These are phyloP conservation scores for Platyrinchus mystaceus DNA, from an alignment of 2,797 vertebrate genomes.

Conservation along the genomic window DNA sequence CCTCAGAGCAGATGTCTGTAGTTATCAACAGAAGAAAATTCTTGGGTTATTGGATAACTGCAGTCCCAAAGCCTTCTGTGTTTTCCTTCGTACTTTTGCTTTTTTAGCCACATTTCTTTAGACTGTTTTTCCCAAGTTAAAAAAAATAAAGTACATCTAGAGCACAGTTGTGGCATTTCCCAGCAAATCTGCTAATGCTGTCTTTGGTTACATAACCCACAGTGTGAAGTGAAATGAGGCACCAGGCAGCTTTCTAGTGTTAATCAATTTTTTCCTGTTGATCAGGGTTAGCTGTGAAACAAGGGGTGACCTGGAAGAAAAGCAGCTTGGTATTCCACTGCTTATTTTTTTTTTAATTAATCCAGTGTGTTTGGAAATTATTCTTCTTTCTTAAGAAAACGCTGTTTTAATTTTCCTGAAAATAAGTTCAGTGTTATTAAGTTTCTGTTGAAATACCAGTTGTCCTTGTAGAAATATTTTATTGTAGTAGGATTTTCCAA, in stretches of 20 bases:
- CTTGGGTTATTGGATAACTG: background rate
- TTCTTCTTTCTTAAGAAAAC: background rate
- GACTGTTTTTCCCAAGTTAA: background rate
- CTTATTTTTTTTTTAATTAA: background rate
- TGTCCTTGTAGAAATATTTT: background rate
- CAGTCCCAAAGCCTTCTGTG: fast-evolving
- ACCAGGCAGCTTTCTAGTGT: background rate
- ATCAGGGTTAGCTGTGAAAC: background rate
- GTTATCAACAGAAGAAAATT: background rate
- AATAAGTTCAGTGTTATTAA: background rate
- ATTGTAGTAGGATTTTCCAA: background rate
- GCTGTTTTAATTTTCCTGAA: background rate
- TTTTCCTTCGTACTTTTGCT: background rate
- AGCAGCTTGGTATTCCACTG: background rate
- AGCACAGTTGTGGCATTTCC: background rate
- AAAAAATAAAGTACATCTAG: background rate
- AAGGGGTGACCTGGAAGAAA: background rate
- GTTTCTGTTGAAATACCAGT: background rate
- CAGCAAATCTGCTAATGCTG: background rate
- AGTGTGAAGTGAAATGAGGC: background rate
- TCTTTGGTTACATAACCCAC: background rate
- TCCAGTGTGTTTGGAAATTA: background rate
- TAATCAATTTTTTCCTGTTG: background rate
- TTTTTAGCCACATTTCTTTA: background rate
- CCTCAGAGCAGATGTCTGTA: background rate